A percentile compares a stretch with the other conserved stretches of the same genome.
Evolutionary conservation across 2,888 invertebrate species (phyloP).

Genomic region (Pocota personata): DNA sequence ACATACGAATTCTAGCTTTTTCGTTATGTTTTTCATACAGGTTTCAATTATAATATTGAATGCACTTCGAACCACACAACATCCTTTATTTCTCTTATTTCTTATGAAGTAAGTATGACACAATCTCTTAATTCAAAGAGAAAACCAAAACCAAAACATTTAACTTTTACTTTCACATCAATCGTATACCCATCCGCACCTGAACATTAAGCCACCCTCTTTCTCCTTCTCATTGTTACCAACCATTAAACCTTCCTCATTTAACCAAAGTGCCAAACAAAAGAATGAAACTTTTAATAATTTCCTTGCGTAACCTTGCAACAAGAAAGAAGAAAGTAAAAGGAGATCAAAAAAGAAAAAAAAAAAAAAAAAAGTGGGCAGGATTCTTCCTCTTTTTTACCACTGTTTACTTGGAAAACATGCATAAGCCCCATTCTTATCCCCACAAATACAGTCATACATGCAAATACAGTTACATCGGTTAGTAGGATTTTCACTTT

Average conservation of each 20-base stretch:
- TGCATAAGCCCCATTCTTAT: conserved; percentile 39
- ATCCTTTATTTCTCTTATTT: neutral
- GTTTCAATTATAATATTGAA: neutral
- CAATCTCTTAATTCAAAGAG: conserved; percentile 43
- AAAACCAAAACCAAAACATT: conserved; percentile 27
- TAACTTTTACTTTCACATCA: conserved; percentile 41
- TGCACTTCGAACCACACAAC: neutral
- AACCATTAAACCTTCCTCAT: conserved; percentile 6
- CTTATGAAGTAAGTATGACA: neutral
- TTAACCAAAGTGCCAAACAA: conserved; percentile 6
- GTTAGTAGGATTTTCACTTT: conserved; percentile 68
- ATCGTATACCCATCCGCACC: conserved; percentile 24
- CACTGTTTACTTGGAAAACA: conserved; percentile 64
- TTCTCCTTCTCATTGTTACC: neutral
- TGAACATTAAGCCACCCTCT: neutral
- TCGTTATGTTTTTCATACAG: neutral
- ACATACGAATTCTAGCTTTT: no score
- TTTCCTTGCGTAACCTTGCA: conserved; percentile 68
- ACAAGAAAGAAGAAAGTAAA: conserved; percentile 60
- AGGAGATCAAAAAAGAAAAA: conserved; percentile 8
- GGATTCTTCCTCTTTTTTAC: conserved; percentile 28
- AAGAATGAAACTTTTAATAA: conserved; percentile 40
- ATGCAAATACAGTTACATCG: conserved; percentile 32
- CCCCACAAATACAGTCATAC: conserved; percentile 3
- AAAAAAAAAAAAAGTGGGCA: neutral